phyloP scores from a whole-genome alignment of 2,888 invertebrate genomes.

The Melanargia galathea region DNA sequence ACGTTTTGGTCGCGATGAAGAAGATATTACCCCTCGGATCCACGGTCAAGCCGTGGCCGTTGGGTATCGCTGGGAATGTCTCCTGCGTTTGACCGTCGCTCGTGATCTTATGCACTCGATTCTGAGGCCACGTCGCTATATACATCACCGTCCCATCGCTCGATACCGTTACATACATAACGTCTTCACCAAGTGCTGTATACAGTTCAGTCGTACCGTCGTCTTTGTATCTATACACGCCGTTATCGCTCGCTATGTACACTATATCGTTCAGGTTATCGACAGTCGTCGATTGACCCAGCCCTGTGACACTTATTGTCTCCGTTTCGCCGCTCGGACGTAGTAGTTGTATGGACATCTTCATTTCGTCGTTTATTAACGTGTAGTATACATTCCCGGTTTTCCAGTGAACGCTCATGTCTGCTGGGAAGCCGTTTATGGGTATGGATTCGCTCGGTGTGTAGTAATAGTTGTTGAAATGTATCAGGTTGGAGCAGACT shows the following conservation, averaged over 20 bases:
- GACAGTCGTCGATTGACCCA: constrained; percentile 71
- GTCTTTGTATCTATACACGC: constrained; percentile 72
- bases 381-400: constrained; percentile 70
- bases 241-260: constrained; percentile 75
- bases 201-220: constrained; percentile 62
- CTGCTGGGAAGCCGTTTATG: constrained; percentile 68
- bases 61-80: constrained; percentile 61
- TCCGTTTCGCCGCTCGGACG: constrained; percentile 61
- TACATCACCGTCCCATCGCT: constrained; percentile 65
- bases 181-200: constrained; percentile 69
- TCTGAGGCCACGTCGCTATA: constrained; percentile 76
- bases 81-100: constrained; percentile 65
- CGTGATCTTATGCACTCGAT: constrained; percentile 66
- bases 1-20: constrained; percentile 69
- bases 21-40: constrained; percentile 71
- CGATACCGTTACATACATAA: constrained; percentile 69
- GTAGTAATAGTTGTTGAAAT: constrained; percentile 66
- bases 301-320: constrained; percentile 64
- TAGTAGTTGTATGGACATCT: constrained; percentile 66
- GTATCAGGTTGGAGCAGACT: constrained; percentile 55
- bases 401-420: constrained; percentile 72
- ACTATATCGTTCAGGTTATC: constrained; percentile 76
- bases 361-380: constrained; percentile 69
- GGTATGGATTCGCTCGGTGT: constrained; percentile 53
- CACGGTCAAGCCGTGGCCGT: constrained; percentile 70